These are phyloP conservation scores for Centropyge bicolor DNA, from an alignment of 2,797 vertebrate genomes.

Conservation along the genomic window DNA sequence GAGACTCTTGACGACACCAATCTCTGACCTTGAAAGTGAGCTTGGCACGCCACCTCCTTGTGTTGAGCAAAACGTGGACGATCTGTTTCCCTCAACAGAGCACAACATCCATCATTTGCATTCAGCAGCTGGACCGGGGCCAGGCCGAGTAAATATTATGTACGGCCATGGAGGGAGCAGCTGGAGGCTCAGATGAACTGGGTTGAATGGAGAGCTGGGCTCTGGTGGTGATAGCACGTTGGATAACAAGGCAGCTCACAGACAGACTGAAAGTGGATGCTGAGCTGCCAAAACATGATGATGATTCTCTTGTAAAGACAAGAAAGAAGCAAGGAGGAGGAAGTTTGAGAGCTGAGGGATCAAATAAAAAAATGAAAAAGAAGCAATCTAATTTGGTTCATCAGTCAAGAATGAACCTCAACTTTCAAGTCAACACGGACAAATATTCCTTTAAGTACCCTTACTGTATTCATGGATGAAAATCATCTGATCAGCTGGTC, in stretches of 20 bases:
- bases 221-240: constrained; percentile 19
- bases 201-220: constrained; percentile 24
- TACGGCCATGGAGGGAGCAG: constrained; percentile 29
- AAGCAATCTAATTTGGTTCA: not conserved
- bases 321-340: not conserved
- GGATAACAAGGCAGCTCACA: constrained; percentile 39
- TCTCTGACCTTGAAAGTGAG: constrained; percentile 44
- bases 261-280: constrained; percentile 25
- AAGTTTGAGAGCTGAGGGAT: not conserved
- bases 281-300: constrained; percentile 33
- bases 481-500: no score
- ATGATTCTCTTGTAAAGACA: constrained; percentile 4
- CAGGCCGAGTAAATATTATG: constrained; percentile 40
- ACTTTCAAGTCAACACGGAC: no score
- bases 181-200: constrained; percentile 45
- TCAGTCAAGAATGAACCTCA: no score
- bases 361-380: not conserved
- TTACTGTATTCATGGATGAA: no score
- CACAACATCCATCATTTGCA: constrained; percentile 47
- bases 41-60: constrained; percentile 34
- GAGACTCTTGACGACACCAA: constrained; percentile 27
- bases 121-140: constrained; percentile 17
- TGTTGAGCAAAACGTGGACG: constrained; percentile 18
- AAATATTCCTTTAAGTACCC: no score
- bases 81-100: constrained; percentile 44